phyloP scores from a whole-genome alignment of 2,113 vertebrate genomes.

The Ceyx melanurus region DNA sequence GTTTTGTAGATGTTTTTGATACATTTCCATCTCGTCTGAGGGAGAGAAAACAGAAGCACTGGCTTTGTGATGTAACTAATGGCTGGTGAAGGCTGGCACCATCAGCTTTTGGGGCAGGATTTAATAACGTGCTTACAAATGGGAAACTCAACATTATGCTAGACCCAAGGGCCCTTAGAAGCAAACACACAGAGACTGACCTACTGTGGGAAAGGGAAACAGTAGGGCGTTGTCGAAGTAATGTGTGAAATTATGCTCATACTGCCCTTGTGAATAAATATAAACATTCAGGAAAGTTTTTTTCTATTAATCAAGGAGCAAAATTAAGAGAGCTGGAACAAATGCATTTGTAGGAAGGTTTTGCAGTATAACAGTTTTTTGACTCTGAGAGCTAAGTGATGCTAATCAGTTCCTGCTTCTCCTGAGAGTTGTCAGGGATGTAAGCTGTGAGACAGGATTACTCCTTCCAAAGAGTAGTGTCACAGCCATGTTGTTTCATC shows the following conservation, averaged over 20 bases:
- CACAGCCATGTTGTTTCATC: background rate
- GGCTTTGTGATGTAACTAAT: background rate
- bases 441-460: background rate
- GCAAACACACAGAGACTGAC: background rate
- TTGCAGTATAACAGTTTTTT: background rate
- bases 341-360: background rate
- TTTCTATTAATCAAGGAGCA: background rate
- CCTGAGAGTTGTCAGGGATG: background rate
- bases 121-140: background rate
- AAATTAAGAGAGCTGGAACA: background rate
- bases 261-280: background rate
- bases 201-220: background rate
- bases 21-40: slow-evolving; percentile 29
- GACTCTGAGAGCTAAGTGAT: background rate
- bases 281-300: background rate
- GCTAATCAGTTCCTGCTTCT: background rate
- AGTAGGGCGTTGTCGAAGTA: background rate
- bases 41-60: slow-evolving; percentile 16
- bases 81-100: background rate
- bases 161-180: background rate
- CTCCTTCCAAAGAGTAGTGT: background rate
- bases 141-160: background rate
- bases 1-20: slow-evolving; percentile 49
- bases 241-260: background rate
- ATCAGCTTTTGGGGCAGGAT: background rate